phyloP scores from a whole-genome alignment of 2,797 vertebrate species.

The Enteromius fasciolatus region DNA sequence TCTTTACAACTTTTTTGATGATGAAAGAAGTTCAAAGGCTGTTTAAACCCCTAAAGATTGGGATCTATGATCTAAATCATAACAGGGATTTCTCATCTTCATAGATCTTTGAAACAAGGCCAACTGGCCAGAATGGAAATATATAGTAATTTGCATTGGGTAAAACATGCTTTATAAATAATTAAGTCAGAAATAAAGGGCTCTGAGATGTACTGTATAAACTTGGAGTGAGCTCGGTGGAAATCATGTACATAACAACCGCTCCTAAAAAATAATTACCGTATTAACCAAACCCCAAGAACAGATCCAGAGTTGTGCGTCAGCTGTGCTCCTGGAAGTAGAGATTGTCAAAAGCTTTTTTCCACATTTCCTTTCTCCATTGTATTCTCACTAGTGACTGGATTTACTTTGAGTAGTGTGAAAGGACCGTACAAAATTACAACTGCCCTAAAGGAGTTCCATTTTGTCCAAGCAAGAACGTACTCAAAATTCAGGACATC shows the following conservation, averaged over 20 bases:
- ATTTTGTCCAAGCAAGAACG: not conserved
- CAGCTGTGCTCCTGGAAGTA: not conserved
- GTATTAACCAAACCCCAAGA: not conserved
- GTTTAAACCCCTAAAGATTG: not conserved
- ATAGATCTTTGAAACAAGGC: not conserved
- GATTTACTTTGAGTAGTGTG: not conserved
- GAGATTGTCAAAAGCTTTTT: not conserved
- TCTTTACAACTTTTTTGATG: not conserved
- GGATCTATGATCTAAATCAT: not conserved
- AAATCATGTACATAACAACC: not conserved
- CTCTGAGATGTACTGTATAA: not conserved
- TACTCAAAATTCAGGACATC: constrained; percentile 28
- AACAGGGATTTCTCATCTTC: not conserved
- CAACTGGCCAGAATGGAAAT: not conserved
- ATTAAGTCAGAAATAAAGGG: not conserved
- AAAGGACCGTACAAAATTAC: constrained; percentile 1
- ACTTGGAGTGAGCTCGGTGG: not conserved
- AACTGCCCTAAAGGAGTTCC: not conserved
- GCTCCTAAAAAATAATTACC: not conserved
- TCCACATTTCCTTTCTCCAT: not conserved
- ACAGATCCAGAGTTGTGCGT: not conserved
- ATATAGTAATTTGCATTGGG: not conserved
- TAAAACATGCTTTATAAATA: constrained; percentile 1
- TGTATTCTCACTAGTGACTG: constrained; percentile 1
- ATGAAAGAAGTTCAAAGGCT: not conserved